Conservation (phyloP, 1,140 invertebrate genomes). For the Drosophila ficusphila region DNA sequence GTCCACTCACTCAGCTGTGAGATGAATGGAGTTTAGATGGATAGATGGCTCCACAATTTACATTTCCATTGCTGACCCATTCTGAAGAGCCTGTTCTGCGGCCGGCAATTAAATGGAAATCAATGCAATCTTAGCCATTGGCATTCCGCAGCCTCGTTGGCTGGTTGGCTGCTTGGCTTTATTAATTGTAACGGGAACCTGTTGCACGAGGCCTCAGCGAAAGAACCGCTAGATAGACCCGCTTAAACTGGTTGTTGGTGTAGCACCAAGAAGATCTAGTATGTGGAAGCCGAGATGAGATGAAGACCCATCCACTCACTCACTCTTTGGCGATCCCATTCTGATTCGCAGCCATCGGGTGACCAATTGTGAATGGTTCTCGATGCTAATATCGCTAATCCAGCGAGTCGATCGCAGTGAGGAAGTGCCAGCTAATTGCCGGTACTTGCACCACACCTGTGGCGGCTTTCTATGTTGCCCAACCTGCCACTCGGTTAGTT, state of each 20-base stretch:
- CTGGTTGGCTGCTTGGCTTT: no score
- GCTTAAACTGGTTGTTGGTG: conserved; percentile 63
- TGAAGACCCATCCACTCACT: conserved; percentile 4
- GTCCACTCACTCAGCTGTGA: conserved; percentile 9
- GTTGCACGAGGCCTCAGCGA: conserved; percentile 70
- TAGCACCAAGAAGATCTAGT: conserved; percentile 1
- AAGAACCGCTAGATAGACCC: conserved; percentile 58
- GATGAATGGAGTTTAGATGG: conserved; percentile 10
- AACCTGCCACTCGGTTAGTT: conserved; percentile 46
- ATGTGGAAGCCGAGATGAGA: neutral
- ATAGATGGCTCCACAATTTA: conserved; percentile 51
- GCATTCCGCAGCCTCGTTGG: conserved; percentile 53
- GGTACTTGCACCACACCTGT: conserved; percentile 47
- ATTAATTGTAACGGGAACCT: conserved; percentile 75
- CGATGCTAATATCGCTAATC: conserved; percentile 46
- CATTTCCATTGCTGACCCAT: conserved; percentile 56
- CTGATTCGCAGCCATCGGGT: conserved; percentile 4
- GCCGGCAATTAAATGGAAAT: conserved; percentile 71
- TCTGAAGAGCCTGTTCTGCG: conserved; percentile 56
- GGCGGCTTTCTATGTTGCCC: conserved; percentile 57
- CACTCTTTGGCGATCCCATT: conserved; percentile 39
- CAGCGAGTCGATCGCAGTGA: conserved; percentile 5
- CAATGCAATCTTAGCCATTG: conserved; percentile 63
- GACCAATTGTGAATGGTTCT: conserved; percentile 6
- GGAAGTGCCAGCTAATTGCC: conserved; percentile 59